Percentiles rank a stretch among this genome's conserved stretches.
Evolutionary conservation across 2,797 vertebrate species (phyloP).

Genomic region (Gypaetus barbatus): DNA sequence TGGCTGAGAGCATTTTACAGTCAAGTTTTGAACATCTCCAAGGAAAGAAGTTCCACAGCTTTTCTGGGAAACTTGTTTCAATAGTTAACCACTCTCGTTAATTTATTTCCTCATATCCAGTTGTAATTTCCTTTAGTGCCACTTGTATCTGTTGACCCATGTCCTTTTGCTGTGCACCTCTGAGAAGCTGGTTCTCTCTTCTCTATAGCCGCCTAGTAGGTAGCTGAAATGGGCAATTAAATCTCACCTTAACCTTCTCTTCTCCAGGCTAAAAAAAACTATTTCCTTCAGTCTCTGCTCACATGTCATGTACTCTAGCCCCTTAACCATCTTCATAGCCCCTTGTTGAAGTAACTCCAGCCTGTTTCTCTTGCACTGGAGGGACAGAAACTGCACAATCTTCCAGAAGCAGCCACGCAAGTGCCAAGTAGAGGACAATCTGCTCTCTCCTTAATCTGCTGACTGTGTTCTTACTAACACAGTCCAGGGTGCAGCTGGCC

Average conservation of each 20-base stretch:
- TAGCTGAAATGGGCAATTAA: not conserved
- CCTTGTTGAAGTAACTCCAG: not conserved
- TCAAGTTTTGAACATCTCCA: not conserved
- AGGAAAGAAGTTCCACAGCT: not conserved
- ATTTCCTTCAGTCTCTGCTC: not conserved
- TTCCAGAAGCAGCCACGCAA: not conserved
- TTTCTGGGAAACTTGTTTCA: not conserved
- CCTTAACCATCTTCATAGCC: not conserved
- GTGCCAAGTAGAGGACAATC: not conserved
- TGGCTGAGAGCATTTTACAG: not conserved
- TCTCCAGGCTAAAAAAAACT: not conserved
- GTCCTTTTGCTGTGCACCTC: not conserved
- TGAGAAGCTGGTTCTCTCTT: not conserved
- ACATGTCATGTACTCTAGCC: not conserved
- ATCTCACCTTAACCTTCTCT: not conserved
- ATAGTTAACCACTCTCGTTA: not conserved
- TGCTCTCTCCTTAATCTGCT: not conserved
- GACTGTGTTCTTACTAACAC: not conserved
- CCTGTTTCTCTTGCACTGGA: not conserved
- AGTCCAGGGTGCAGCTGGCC: not conserved
- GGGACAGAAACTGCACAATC: not conserved
- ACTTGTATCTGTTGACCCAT: not conserved
- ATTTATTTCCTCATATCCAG: not conserved
- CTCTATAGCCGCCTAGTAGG: not conserved
- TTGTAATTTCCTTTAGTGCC: not conserved